Evolutionary conservation across 2,888 invertebrate genomes (phyloP), one percentile per base, ranked within the genome.

Genomic region (Polylopha cassiicola): DNA sequence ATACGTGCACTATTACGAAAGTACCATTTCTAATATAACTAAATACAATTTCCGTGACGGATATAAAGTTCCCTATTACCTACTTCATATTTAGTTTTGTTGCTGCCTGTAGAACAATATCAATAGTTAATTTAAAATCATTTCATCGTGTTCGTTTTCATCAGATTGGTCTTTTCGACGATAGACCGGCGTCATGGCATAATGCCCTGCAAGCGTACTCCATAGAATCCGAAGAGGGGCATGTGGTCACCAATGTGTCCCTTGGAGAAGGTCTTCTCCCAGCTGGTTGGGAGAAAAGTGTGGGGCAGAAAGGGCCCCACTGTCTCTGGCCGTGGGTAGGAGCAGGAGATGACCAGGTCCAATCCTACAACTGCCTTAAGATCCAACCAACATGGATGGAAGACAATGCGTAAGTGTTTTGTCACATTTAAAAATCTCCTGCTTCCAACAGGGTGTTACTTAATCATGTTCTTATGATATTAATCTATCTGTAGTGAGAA

Each of bases 371-470:
- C 53, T 95, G 95, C 61, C 73, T 95, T 13, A 91, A 90, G 63
- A 92, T 94, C 46, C 91, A 92, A 63, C 95, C 95, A 0, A 92
- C 91, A 13, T 95, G 95, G 95, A 94, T 95, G 94, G 87, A 88
- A 56, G 91, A 93, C 46, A 63, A 72, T 46, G 71, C 65, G 85
- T 85, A 47, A 71, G 80, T 53, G 7, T 36, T 6, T 30, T 14
- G 8, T 13, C 7, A 21, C n/a, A n/a, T 20, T 20, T 10, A 15
- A n/a, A n/a, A n/a, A n/a, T n/a, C n/a, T n/a, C n/a, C n/a, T n/a
- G n/a, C n/a, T n/a, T n/a, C n/a, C n/a, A n/a, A n/a, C n/a, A n/a
- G n/a, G n/a, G n/a, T n/a, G n/a, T n/a, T n/a, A n/a, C n/a, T n/a
- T n/a, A n/a, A n/a, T n/a, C n/a, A n/a, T n/a, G n/a, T n/a, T n/a